These are phyloP conservation scores for Solenopsis fugax DNA, from an alignment of 1,140 invertebrate genomes.

Conservation along the genomic window DNA sequence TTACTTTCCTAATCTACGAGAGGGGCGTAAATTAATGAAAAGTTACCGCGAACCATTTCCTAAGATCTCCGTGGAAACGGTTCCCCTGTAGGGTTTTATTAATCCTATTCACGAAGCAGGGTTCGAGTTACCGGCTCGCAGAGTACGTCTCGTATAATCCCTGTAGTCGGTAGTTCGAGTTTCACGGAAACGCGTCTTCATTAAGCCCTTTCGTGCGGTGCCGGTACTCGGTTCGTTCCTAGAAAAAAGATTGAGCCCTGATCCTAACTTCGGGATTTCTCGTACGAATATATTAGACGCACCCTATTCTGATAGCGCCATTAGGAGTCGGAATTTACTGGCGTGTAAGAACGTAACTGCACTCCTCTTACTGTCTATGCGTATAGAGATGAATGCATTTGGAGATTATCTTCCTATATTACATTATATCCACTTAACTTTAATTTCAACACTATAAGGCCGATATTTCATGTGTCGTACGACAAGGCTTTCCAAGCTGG, in stretches of 20 bases:
- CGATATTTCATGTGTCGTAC: too few species aligned
- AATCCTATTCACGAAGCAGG: slow-evolving; percentile 74
- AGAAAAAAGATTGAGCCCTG: slow-evolving; percentile 46
- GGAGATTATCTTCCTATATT: background rate
- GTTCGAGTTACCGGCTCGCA: slow-evolving; percentile 60
- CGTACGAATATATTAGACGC: background rate
- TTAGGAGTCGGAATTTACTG: slow-evolving; percentile 4
- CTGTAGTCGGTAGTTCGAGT: slow-evolving; percentile 51
- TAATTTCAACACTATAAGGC: background rate
- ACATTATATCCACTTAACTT: background rate
- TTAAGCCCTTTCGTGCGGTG: slow-evolving; percentile 53
- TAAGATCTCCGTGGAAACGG: slow-evolving; percentile 40
- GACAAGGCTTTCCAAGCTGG: too few species aligned
- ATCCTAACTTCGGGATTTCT: slow-evolving; percentile 19
- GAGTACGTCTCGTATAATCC: slow-evolving; percentile 64
- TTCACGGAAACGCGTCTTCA: slow-evolving; percentile 69
- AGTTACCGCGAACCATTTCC: slow-evolving; percentile 45
- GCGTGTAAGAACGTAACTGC: slow-evolving; percentile 2
- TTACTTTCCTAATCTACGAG: slow-evolving; percentile 60
- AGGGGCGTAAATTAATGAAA: slow-evolving; percentile 59
- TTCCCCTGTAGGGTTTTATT: slow-evolving; percentile 68
- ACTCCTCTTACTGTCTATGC: background rate
- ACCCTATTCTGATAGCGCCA: background rate
- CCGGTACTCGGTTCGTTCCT: slow-evolving; percentile 25
- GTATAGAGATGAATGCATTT: background rate